These are phyloP conservation scores for Vanessa atalanta DNA, from an alignment of 1,140 invertebrate genomes.

Conservation along the genomic window DNA sequence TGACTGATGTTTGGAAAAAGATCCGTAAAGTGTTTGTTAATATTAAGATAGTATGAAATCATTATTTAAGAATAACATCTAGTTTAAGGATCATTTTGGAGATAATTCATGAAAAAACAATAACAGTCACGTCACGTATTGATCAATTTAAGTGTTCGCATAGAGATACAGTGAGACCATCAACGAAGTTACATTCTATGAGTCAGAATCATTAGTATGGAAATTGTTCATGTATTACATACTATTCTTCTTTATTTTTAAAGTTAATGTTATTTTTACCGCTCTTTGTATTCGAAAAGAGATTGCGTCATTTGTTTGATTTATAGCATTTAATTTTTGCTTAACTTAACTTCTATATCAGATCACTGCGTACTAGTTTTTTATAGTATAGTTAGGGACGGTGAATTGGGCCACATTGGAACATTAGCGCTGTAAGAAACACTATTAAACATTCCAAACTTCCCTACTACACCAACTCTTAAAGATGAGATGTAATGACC, in stretches of 20 bases:
- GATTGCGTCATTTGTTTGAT: conserved; percentile 1
- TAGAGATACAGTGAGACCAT: conserved; percentile 6
- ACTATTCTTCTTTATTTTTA: conserved; percentile 32
- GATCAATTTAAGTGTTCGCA: conserved; percentile 40
- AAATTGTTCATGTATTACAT: conserved; percentile 49
- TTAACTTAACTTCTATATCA: neutral
- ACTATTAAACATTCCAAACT: too few species aligned
- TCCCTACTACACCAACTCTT: too few species aligned
- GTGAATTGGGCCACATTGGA: too few species aligned
- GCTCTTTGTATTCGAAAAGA: neutral
- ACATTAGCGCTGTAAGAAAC: too few species aligned
- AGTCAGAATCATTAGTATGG: conserved; percentile 50
- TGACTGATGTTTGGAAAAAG: neutral
- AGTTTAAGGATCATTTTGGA: conserved; percentile 26
- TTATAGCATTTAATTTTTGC: neutral
- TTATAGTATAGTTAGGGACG: too few species aligned
- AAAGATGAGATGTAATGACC: too few species aligned
- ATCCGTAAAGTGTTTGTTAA: neutral
- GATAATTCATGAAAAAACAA: conserved; percentile 42
- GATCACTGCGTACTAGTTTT: too few species aligned
- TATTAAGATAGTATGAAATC: neutral
- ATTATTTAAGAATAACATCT: conserved; percentile 16
- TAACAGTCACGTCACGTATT: conserved; percentile 50
- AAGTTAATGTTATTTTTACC: conserved; percentile 17
- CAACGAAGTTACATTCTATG: conserved; percentile 6